Evolutionary conservation across 2,888 invertebrate species (phyloP).

Genomic region (Xylocampa areola): DNA sequence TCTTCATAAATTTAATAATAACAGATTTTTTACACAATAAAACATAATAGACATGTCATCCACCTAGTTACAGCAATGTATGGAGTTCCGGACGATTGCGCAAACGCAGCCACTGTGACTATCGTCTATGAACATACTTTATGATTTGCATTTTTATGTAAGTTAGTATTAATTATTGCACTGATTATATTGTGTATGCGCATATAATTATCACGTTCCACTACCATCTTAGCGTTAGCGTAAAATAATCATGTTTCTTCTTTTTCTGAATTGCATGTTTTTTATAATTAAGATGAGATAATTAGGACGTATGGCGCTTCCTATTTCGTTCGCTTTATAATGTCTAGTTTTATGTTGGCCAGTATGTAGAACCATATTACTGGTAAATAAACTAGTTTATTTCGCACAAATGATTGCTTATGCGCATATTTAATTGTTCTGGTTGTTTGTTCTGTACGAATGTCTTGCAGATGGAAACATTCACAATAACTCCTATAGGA

Average conservation of each 20-base stretch:
- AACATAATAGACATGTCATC: slow-evolving; percentile 17
- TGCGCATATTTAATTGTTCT: no score
- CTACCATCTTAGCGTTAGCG: slow-evolving; percentile 39
- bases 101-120: slow-evolving; percentile 57
- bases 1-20: no score
- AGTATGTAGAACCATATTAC: neutral
- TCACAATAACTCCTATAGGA: no score
- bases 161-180: slow-evolving; percentile 66
- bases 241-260: slow-evolving; percentile 17
- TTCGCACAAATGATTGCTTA: no score
- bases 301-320: neutral
- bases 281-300: slow-evolving; percentile 18
- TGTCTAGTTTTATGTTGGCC: neutral
- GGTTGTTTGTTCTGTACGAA: no score
- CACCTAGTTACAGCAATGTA: slow-evolving; percentile 14
- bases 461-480: no score
- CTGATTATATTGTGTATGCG: slow-evolving; percentile 60
- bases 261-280: slow-evolving; percentile 42
- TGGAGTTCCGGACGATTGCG: slow-evolving; percentile 60
- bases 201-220: slow-evolving; percentile 54
- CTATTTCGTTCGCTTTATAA: neutral
- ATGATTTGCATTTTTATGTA: slow-evolving; percentile 66
- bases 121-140: slow-evolving; percentile 45
- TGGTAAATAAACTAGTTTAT: no score
- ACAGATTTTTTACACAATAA: no score